phyloP scores from a whole-genome alignment of 2,888 invertebrate species.

The Cerceris rybyensis region DNA sequence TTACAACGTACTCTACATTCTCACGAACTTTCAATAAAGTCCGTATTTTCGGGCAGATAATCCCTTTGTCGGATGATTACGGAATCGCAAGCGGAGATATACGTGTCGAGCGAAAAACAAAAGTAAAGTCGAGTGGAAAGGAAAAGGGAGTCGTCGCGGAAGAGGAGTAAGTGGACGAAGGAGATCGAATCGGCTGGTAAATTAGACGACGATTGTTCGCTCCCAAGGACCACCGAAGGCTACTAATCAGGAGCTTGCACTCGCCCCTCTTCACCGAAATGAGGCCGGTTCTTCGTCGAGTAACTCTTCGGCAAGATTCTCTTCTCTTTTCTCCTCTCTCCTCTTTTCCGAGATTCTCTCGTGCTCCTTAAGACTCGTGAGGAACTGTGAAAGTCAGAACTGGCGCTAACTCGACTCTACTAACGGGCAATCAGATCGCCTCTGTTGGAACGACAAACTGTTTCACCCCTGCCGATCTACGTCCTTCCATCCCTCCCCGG shows the following conservation, averaged over 20 bases:
- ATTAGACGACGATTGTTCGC: constrained; percentile 69
- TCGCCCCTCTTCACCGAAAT: constrained; percentile 53
- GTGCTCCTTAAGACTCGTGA: constrained; percentile 46
- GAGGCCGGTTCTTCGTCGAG: constrained; percentile 50
- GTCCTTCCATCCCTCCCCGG: constrained; percentile 30
- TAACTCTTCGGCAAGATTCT: constrained; percentile 56
- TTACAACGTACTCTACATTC: too few relatives aligned
- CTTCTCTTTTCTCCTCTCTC: constrained; percentile 23
- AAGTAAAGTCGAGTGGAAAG: constrained; percentile 17
- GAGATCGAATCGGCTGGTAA: constrained; percentile 62
- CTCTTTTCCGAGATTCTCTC: constrained; percentile 19
- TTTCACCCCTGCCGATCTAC: constrained; percentile 36
- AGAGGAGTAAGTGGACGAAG: constrained; percentile 48
- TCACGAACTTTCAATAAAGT: too few relatives aligned
- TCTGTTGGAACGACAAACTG: constrained; percentile 79
- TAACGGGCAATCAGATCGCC: constrained; percentile 80
- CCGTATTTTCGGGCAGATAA: too few relatives aligned
- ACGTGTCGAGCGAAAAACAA: constrained; percentile 42
- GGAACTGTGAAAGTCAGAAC: constrained; percentile 71
- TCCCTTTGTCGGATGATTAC: background rate
- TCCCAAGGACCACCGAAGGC: constrained; percentile 52
- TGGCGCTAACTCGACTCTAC: constrained; percentile 75
- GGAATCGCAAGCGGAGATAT: constrained; percentile 8
- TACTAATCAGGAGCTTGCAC: constrained; percentile 73
- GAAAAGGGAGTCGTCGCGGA: constrained; percentile 3